Conservation (phyloP, 2,797 vertebrate genomes). For the Gallinago solitaria region DNA sequence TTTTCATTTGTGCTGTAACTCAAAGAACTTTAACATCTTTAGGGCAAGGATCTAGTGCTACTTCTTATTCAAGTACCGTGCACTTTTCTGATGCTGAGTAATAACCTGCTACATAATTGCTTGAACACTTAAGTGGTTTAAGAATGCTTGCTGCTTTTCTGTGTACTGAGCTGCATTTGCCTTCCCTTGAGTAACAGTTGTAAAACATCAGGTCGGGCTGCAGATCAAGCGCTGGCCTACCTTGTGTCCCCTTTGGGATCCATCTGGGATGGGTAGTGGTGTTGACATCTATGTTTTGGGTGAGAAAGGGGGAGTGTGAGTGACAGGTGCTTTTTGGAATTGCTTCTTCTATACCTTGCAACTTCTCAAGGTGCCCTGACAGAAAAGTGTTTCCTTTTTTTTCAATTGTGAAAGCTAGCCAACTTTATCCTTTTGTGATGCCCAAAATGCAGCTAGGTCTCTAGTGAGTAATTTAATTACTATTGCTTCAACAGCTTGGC, state of each 20-base stretch:
- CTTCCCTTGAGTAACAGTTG: neutral
- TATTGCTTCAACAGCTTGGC: conserved; percentile 28
- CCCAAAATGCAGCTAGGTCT: conserved; percentile 1
- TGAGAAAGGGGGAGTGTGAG: neutral
- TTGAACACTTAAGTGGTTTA: neutral
- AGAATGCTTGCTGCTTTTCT: neutral
- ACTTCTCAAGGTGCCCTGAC: conserved; percentile 41
- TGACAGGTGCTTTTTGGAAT: neutral
- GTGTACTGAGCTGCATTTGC: neutral
- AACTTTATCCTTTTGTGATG: conserved; percentile 31
- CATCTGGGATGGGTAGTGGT: neutral
- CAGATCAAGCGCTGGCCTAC: neutral
- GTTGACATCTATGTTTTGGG: neutral
- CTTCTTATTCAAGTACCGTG: neutral
- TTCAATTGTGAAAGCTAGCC: neutral
- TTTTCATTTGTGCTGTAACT: neutral
- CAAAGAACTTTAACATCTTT: neutral
- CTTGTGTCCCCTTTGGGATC: neutral
- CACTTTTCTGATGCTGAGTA: neutral
- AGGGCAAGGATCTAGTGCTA: neutral
- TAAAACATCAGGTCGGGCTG: neutral
- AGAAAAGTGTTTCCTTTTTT: neutral
- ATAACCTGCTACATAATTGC: neutral
- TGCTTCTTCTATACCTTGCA: neutral
- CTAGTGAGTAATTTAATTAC: conserved; percentile 46